Evolutionary conservation across 2,888 invertebrate species (phyloP), one percentile per base, ranked within the genome.

Genomic region (Imbricaverruca yamaguchii): DNA sequence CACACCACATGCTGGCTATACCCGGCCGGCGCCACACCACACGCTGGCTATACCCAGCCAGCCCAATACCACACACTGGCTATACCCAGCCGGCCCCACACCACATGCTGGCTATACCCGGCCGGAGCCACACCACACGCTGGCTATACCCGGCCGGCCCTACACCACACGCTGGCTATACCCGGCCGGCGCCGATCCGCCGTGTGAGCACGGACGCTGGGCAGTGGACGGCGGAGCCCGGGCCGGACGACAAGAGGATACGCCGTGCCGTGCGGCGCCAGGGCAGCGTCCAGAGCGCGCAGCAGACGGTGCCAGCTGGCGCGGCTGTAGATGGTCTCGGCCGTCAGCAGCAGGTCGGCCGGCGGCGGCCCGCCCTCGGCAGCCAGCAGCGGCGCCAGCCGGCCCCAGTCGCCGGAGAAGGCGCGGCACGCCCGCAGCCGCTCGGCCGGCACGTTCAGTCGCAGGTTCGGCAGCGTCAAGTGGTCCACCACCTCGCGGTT

Each of bases 271-370:
- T 87, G 86, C 82, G 87, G 86, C 84, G 90, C 91, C 80, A 94
- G 88, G 84, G 90, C 90, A 77, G 89, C 87, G 85, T 90, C 88
- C 85, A 96, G 92, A 53, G 94, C 87, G 77, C 90, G 86, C 81
- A 93, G 89, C 0, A 98, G 88, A 86, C 95, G 95, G 55, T 87
- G 85, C 86, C 97, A 93, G 88, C 94, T 95, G 2, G 89, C 88
- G 69, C 91, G 88, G 88, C 96, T 96, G 85, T 89, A 89, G 86
- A 98, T 97, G 0, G 98, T 98, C 89, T 98, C 98, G 23, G 95
- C 94, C 12, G 96, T 94, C 23, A 98, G 88, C 85, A 98, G 96
- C 10, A 92, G 86, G 87, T 98, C 95, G 67, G 67, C 67, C 12
- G 12, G 25, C 25, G 12, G 57, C 55, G 65, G n/a, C 18, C 59